A percentile compares a stretch with the other conserved stretches of the same genome.
phyloP scores from a whole-genome alignment of 2,113 vertebrate species.

The Colossoma macropomum region DNA sequence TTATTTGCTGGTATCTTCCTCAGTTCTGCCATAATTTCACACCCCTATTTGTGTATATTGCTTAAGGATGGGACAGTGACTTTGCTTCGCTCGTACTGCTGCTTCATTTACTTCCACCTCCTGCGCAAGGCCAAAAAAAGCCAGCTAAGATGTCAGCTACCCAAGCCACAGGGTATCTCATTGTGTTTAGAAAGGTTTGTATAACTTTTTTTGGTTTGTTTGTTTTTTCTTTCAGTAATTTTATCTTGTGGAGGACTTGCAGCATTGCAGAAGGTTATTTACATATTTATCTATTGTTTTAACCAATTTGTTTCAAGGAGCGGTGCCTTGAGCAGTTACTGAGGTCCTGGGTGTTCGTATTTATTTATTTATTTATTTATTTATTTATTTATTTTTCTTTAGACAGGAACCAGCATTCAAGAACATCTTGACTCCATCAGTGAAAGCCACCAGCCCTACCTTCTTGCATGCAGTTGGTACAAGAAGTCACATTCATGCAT shows the following conservation, averaged over 20 bases:
- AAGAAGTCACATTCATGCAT: constrained; percentile 28
- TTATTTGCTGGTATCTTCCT: neutral
- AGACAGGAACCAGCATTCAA: constrained; percentile 36
- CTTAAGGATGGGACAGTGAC: constrained; percentile 39
- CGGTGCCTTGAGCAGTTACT: too few relatives aligned
- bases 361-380: too few relatives aligned
- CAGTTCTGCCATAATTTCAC: neutral
- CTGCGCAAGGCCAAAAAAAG: constrained; percentile 34
- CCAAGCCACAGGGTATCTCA: constrained; percentile 13
- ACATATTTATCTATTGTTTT: too few relatives aligned
- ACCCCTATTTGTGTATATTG: neutral
- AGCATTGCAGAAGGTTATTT: too few relatives aligned
- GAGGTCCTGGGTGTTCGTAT: too few relatives aligned
- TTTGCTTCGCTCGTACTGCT: constrained; percentile 22
- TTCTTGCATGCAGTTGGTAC: constrained; percentile 30
- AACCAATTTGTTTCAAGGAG: too few relatives aligned
- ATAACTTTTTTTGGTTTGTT: neutral
- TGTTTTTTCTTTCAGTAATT: too few relatives aligned
- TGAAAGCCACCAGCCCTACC: constrained; percentile 23
- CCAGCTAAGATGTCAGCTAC: constrained; percentile 30
- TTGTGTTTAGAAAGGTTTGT: constrained; percentile 39
- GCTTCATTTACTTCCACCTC: constrained; percentile 41
- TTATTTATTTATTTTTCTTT: too few relatives aligned
- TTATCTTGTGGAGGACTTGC: too few relatives aligned
- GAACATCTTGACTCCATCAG: constrained; percentile 29